Base-by-base conservation (phyloP, 1,140 invertebrate species). In the Aculops lycopersici region DNA sequence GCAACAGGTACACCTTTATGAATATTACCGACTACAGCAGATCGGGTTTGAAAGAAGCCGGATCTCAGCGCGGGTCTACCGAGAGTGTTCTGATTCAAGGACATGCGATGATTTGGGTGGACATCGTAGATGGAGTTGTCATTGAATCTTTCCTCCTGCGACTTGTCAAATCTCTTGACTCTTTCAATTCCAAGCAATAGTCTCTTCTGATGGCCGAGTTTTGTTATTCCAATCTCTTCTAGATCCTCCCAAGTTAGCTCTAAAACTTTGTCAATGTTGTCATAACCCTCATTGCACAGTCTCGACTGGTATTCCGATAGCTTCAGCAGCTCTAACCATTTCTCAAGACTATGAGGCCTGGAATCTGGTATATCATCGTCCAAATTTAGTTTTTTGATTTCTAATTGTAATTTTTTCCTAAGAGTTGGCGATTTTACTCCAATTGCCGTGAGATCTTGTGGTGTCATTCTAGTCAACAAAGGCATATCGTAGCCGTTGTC, bases 161-260 rank as follows among this genome's bases (percentile, higher is more conserved):
- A n/a, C 24, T 46, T 48, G 4, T 40, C 39, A 15, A 49, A 42
- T 54, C 90, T 79, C 58, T 94, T 92, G 14, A 95, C 70, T 57
- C 84, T 67, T 56, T 95, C 94, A 48, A 95, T 90, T 40, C 86
- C 88, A 47, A 97, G 60, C 48, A 88, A 70, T 46, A 97, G 74
- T 61, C 92, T 86, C 64, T 98, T 98, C 58, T 97, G 88, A 57
- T 97, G 90, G 18, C 90, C 61, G 42, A 67, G 49, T 50, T 62
- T 63, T 43, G 57, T 58, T 47, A 97, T 90, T 38, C 90, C 90
- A 55, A 94, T 88, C 52, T 97, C 90, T 62, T 97, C 90, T 47
- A 97, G 66, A 62, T 97, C 90, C 63, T 97, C 90, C 83, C 86
- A 94, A 43, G 78, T 81, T 31, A 95, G 67, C 52, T 90, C 80